phyloP scores from a whole-genome alignment of 2,888 invertebrate species.

The Perithous albicinctus region DNA sequence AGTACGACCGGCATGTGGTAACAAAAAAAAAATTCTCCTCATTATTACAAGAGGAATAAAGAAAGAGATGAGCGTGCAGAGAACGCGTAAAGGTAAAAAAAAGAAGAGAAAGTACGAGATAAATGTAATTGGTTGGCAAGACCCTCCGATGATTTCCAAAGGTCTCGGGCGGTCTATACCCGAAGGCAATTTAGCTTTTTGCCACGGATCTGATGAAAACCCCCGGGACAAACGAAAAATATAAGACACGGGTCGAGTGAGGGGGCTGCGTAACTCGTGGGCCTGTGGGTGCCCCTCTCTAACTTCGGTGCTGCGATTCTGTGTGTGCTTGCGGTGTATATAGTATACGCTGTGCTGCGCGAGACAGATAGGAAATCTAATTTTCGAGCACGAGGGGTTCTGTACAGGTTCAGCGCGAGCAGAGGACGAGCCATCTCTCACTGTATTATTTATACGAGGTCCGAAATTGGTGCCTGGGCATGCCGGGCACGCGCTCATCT shows the following conservation, averaged over 20 bases:
- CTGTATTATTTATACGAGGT: slow-evolving; percentile 82
- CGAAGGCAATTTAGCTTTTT: slow-evolving; percentile 71
- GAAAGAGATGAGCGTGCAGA: slow-evolving; percentile 47
- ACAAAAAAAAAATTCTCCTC: slow-evolving; percentile 60
- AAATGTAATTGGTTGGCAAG: slow-evolving; percentile 73
- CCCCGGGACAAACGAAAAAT: slow-evolving; percentile 70
- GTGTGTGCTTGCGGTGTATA: slow-evolving; percentile 76
- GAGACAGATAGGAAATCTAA: slow-evolving; percentile 85
- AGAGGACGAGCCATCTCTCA: slow-evolving; percentile 78
- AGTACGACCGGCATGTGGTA: slow-evolving; percentile 18
- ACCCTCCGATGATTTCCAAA: slow-evolving; percentile 70
- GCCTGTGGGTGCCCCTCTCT: slow-evolving; percentile 31
- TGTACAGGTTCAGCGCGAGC: slow-evolving; percentile 70
- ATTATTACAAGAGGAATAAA: slow-evolving; percentile 44
- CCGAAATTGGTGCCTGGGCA: slow-evolving; percentile 82
- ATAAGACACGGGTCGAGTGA: slow-evolving; percentile 35
- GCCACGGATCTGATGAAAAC: slow-evolving; percentile 71
- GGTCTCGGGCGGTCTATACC: slow-evolving; percentile 61
- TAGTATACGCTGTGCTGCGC: slow-evolving; percentile 68
- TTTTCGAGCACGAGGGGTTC: slow-evolving; percentile 76
- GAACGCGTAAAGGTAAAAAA: slow-evolving; percentile 37
- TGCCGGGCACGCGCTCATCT: slow-evolving; percentile 81
- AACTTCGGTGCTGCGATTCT: slow-evolving; percentile 50
- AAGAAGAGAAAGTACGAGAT: slow-evolving; percentile 60
- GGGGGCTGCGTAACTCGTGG: slow-evolving; percentile 34